Evolutionary conservation across 2,113 vertebrate species (phyloP).

Genomic region (Oncorhynchus kisutch): DNA sequence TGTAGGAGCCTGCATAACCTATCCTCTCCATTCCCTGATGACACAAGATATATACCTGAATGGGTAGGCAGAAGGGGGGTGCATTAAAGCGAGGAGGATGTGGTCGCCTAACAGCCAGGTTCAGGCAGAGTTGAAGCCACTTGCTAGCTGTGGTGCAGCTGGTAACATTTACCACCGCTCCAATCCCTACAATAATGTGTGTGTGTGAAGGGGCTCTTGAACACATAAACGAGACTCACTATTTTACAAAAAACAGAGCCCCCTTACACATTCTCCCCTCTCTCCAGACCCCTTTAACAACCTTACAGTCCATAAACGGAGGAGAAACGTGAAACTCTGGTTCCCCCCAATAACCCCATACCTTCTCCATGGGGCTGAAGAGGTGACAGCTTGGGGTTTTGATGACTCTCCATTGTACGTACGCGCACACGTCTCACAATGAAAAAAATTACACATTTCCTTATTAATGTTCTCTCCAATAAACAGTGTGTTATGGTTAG

Average conservation of each 20-base stretch:
- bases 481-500: too few relatives aligned
- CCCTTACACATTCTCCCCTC: conserved; percentile 21
- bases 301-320: conserved; percentile 33
- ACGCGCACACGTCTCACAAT: too few relatives aligned
- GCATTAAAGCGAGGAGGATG: conserved; percentile 32
- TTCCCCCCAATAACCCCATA: not conserved
- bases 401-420: conserved; percentile 5
- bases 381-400: conserved; percentile 37
- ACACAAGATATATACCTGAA: conserved; percentile 21
- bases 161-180: conserved; percentile 7
- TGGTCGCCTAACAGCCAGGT: conserved; percentile 63
- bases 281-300: conserved; percentile 52
- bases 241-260: conserved; percentile 51
- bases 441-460: too few relatives aligned
- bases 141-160: conserved; percentile 41
- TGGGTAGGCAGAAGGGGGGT: conserved; percentile 12
- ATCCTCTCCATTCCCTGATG: conserved; percentile 13
- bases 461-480: too few relatives aligned
- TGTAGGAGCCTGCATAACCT: conserved; percentile 39
- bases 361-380: conserved; percentile 22
- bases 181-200: conserved; percentile 64
- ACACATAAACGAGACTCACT: conserved; percentile 47
- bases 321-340: conserved; percentile 41
- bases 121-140: conserved; percentile 73
- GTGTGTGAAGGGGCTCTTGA: conserved; percentile 34